phyloP scores from a whole-genome alignment of 2,797 vertebrate species.

The Sylvia borin region DNA sequence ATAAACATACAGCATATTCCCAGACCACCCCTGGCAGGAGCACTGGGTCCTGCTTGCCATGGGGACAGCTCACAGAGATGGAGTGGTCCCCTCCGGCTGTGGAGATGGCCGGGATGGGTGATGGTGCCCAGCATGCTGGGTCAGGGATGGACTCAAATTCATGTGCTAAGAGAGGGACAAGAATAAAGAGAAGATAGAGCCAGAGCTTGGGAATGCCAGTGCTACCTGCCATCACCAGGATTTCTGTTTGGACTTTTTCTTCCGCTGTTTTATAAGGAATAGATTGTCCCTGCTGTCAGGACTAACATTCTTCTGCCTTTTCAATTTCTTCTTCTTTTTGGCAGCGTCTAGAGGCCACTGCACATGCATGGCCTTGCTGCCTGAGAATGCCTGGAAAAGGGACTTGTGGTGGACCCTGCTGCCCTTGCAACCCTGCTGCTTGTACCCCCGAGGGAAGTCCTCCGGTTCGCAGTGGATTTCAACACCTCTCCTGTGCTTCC shows the following conservation, averaged over 20 bases:
- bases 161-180: background rate
- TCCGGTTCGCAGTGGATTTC: background rate
- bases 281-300: slow-evolving; percentile 60
- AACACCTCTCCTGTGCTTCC: background rate
- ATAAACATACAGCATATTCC: background rate
- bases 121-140: background rate
- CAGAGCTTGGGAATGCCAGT: background rate
- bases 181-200: background rate
- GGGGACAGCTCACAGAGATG: background rate
- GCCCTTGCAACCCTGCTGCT: background rate
- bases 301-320: background rate
- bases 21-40: background rate
- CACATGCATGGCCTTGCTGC: background rate
- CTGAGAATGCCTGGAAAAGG: background rate
- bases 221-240: background rate
- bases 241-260: slow-evolving; percentile 65
- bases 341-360: background rate
- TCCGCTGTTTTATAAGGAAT: slow-evolving; percentile 79
- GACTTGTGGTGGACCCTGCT: background rate
- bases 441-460: slow-evolving; percentile 68
- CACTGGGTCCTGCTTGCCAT: background rate
- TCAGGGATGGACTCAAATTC: background rate
- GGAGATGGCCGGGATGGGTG: background rate
- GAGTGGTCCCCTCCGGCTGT: background rate
- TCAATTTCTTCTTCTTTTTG: slow-evolving; percentile 51